phyloP scores from a whole-genome alignment of 2,113 vertebrate genomes.

The Phyllostomus discolor region DNA sequence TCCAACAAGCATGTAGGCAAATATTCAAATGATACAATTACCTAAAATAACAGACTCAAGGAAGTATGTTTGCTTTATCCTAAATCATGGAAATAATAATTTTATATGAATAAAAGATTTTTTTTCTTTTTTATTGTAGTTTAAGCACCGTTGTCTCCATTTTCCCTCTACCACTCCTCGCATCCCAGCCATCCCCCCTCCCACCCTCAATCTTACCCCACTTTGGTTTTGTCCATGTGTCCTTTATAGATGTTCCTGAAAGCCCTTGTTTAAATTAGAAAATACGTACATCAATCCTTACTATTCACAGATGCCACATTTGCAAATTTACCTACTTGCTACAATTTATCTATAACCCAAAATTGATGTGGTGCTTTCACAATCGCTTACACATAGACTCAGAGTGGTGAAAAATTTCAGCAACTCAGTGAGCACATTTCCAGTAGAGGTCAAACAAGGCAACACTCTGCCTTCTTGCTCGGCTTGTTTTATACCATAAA shows the following conservation, averaged over 20 bases:
- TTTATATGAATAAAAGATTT: slow-evolving; percentile 51
- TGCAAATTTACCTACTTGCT: background rate
- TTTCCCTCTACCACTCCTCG: too few species aligned
- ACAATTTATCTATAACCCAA: background rate
- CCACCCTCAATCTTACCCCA: too few species aligned
- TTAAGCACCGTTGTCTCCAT: too few species aligned
- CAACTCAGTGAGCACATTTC: rapidly evolving
- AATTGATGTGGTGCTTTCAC: background rate
- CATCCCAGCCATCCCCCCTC: too few species aligned
- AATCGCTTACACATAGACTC: background rate
- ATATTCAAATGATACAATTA: background rate
- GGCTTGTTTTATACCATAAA: background rate
- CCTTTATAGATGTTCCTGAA: too few species aligned
- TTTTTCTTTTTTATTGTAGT: too few species aligned
- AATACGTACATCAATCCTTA: background rate
- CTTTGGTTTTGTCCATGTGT: too few species aligned
- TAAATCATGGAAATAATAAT: slow-evolving; percentile 1
- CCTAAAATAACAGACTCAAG: background rate
- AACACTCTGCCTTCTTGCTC: background rate
- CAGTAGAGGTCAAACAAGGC: background rate
- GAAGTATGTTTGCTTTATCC: background rate
- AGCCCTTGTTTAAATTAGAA: background rate
- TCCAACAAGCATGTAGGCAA: slow-evolving; percentile 84
- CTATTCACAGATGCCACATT: background rate
- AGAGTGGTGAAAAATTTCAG: background rate